Base-by-base conservation (phyloP, 37 sponge, comb jelly and placozoan species). In the Beroe forskalii region DNA sequence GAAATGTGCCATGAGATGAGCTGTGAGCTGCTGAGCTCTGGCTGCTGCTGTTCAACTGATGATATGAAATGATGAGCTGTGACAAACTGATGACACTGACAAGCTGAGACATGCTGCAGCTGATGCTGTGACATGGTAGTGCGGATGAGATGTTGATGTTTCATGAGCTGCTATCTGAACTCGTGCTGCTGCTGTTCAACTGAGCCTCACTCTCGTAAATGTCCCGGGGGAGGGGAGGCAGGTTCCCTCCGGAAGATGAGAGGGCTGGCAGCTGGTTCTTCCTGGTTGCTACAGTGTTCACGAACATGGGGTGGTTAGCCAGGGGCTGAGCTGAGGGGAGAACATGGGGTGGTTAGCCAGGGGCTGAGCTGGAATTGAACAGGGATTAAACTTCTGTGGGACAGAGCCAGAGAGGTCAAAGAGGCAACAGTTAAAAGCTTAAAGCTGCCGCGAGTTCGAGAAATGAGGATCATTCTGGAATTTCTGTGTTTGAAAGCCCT, bases 241-340 rank as follows among this genome's bases (percentile, higher is more conserved):
- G 72, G 38, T 69, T 69, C 38, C 72, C 38, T n/a, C n/a, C n/a
- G 38, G 72, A 33, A 33, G 33, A 2, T 12, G 27, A 33, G 1
- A 69, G 72, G 4, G 72, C 27, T 14, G 72, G 72, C 1, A 69
- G 72, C 38, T 69, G 72, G 72, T 69, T 69, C 33, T 69, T 69
- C 19, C 72, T 1, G 72, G 72, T 33, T 2, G 38, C 72, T 36
- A 14, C 14, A 9, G 72, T 27, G 1, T 14, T 32, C 35, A 37
- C 27, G 72, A 69, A 69, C 32, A 69, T 69, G 38, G 72, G 72
- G 72, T 69, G 27, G 37, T 36, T 33, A 9, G 17, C 2, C 19
- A 69, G 38, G 38, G 72, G 19, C 37, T 48, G 55, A 48, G 72
- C 72, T 69, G 72, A 17, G 55, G 6, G 55, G 55, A n/a, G 72